Evolutionary conservation across 1,140 invertebrate species (phyloP).

Genomic region (Lordiphosa mommai): DNA sequence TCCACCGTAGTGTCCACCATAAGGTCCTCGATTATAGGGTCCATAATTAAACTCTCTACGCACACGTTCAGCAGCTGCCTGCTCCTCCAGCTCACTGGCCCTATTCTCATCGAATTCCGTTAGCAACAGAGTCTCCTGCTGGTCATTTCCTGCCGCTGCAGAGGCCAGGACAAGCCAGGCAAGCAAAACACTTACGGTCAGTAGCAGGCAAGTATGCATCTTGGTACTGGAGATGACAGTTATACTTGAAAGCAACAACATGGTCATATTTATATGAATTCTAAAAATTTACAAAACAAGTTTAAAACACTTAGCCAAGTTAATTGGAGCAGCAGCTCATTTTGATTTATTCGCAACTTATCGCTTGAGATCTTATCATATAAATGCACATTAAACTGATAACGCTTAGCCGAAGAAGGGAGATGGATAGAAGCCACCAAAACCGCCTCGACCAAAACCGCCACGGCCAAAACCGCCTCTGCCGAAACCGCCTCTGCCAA

Average conservation of each 20-base stretch:
- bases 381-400: slow-evolving; percentile 30
- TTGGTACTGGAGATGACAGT: not conserved
- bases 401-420: slow-evolving; percentile 50
- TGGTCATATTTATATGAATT: slow-evolving; percentile 23
- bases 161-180: slow-evolving; percentile 1
- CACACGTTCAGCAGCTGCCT: slow-evolving; percentile 15
- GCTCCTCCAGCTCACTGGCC: not conserved
- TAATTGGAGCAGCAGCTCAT: slow-evolving; percentile 41
- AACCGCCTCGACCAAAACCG: slow-evolving; percentile 15
- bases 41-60: slow-evolving; percentile 27
- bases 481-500: slow-evolving; percentile 1
- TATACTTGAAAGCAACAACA: not conserved
- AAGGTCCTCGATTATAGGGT: not conserved
- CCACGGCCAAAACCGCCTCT: slow-evolving; percentile 9
- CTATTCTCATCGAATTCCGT: not conserved
- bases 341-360: slow-evolving; percentile 37
- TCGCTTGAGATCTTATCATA: slow-evolving; percentile 40
- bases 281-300: not conserved
- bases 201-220: slow-evolving; percentile 24
- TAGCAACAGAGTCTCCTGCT: not conserved
- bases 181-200: slow-evolving; percentile 9
- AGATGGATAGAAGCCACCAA: slow-evolving; percentile 31
- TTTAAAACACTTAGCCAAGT: slow-evolving; percentile 25
- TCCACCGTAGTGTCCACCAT: not conserved
- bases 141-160: not conserved